Base-by-base conservation (phyloP, 2,888 invertebrate genomes). In the Rhagonycha lutea region DNA sequence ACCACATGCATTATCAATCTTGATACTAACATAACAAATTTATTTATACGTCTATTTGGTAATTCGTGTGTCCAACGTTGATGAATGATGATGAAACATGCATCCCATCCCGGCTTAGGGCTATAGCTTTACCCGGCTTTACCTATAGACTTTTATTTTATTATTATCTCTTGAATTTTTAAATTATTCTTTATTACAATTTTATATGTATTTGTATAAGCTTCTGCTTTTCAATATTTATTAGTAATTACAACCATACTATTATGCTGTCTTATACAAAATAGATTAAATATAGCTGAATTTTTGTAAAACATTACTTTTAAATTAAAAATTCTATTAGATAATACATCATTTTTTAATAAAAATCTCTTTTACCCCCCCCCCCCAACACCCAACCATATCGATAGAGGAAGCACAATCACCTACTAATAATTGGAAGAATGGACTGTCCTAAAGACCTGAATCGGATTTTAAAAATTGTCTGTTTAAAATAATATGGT, bases 161-260 rank as follows among this genome's bases (percentile, higher is more conserved):
- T 47, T n/a, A n/a, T 47, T 47, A 47, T n/a, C 47, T 47, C n/a
- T 47, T 47, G n/a, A 47, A 47, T 47, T 47, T 47, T n/a, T n/a
- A 47, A n/a, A 47, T 47, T 47, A 65, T 65, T 24, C 12, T 65
- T 65, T 65, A 65, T 65, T 65, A 26, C 26, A 65, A 65, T 65
- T 65, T 65, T 65, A 65, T 65, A 65, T 65, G 63, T 65, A 65
- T 65, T 65, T 65, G 63, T 65, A 65, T 65, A 65, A 65, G 63
- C 63, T 65, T 65, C 24, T 18, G 63, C 63, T 65, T 62, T 65
- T 65, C 23, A 65, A 65, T 24, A 65, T 65, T 23, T 65, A 24
- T 24, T 65, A 65, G 63, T 65, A 65, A 65, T n/a, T n/a, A 47
- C 47, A 47, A 47, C 47, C 47, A 47, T 47, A 47, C 47, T 47